Evolutionary conservation across 2,797 vertebrate genomes (phyloP), one percentile per base, ranked within the genome.

Genomic region (Lophius americanus): DNA sequence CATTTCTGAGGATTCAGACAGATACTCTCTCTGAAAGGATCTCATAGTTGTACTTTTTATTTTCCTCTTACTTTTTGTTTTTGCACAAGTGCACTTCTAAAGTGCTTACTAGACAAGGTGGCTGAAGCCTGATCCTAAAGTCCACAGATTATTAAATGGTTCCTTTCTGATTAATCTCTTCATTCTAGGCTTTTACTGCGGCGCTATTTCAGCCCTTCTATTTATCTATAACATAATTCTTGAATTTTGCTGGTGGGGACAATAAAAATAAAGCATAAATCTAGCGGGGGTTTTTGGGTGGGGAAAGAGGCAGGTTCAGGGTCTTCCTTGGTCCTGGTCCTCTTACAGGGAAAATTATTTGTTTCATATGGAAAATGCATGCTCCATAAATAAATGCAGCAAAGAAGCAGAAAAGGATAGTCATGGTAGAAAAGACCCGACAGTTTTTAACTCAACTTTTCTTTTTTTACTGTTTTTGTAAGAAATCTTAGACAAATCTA

Each of bases 91-190:
- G 67, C 56, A 65, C 39, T 60, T 72, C 51, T 75, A 51, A 81
- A 83, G 52, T 64, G 62, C 51, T 68, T 69, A 38, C 44, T 68
- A 71, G 59, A 79, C 67, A 71, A 76, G 52, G 57, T 55, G 51
- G 37, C 66, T 36, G 70, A 58, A 54, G 52, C 56, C 61, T 23
- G 23, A 23, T 23, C 23, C 23, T 60, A 51, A 44, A 65, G 63
- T 72, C 75, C 66, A 59, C 58, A 76, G 69, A 85, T 81, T 59
- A 81, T 82, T 75, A 79, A 76, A 57, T 77, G 23, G 64, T 77
- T 64, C 56, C 38, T 65, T 78, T 79, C 53, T 79, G 70, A 86
- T 78, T 74, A 82, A 84, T 89, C 71, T 55, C 47, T 60, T 76
- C 67, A 69, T 65, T 75, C 52, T 43, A 49, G 38, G 57, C 67